Evolutionary conservation across 2,888 invertebrate species (phyloP).

Genomic region (Zhuqinia jingwanae): DNA sequence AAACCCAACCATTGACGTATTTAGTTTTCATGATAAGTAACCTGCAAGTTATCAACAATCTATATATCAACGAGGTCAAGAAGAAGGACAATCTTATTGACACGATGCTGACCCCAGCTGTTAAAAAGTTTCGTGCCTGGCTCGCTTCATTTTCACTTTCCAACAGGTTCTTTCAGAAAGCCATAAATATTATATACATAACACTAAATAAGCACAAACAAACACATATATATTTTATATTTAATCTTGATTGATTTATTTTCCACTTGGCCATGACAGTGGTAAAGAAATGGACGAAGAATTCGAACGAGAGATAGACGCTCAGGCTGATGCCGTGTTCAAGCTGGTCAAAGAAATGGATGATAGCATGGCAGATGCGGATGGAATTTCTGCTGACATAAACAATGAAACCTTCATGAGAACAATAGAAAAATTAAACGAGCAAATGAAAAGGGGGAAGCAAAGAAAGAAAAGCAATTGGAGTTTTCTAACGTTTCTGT

Average conservation of each 20-base stretch:
- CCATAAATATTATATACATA: background rate
- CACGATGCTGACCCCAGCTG: slow-evolving; percentile 10
- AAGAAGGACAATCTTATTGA: background rate
- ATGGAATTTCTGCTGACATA: slow-evolving; percentile 8
- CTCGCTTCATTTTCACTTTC: slow-evolving; percentile 24
- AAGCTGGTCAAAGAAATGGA: slow-evolving; percentile 41
- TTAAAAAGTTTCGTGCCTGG: slow-evolving; percentile 11
- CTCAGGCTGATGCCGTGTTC: slow-evolving; percentile 53
- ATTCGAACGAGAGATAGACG: slow-evolving; percentile 53
- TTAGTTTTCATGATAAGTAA: background rate
- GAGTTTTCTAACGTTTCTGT: background rate
- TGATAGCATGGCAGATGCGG: background rate
- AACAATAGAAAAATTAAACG: background rate
- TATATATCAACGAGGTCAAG: background rate
- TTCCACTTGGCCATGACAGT: slow-evolving; percentile 34
- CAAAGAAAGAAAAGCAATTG: background rate
- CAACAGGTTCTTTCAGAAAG: slow-evolving; percentile 19
- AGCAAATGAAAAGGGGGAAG: background rate
- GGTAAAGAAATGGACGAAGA: slow-evolving; percentile 46
- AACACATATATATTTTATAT: no score
- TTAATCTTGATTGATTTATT: background rate
- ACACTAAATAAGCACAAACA: background rate
- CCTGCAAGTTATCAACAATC: background rate
- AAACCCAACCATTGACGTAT: no score
- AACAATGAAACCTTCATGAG: background rate